Evolutionary conservation across 2,797 vertebrate genomes (phyloP).

Genomic region (Novumbra hubbsi): DNA sequence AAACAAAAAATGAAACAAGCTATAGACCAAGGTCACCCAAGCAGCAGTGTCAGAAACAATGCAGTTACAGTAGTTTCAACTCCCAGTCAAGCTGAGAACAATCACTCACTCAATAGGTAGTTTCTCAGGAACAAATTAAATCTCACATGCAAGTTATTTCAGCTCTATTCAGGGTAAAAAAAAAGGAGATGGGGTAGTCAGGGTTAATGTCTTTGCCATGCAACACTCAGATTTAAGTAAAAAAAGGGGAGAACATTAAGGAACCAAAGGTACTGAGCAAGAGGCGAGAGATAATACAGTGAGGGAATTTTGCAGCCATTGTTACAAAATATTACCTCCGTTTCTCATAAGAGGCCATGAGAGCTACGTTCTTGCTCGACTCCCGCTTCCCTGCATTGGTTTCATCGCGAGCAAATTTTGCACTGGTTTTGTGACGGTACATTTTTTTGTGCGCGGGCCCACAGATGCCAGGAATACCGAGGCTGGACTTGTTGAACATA

Average conservation of each 20-base stretch:
- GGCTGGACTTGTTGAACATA: slow-evolving; percentile 84
- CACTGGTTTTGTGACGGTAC: slow-evolving; percentile 88
- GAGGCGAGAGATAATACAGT: slow-evolving; percentile 74
- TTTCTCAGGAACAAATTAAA: slow-evolving; percentile 75
- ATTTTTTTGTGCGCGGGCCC: slow-evolving; percentile 89
- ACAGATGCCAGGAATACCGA: slow-evolving; percentile 72
- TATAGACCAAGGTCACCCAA: slow-evolving; percentile 75
- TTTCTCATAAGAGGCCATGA: slow-evolving; percentile 88
- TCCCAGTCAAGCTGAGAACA: slow-evolving; percentile 81
- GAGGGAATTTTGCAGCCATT: slow-evolving; percentile 70
- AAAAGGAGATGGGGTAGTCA: slow-evolving; percentile 39
- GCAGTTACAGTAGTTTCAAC: slow-evolving; percentile 79
- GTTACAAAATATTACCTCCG: slow-evolving; percentile 89
- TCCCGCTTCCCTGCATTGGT: slow-evolving; percentile 84
- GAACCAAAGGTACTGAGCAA: slow-evolving; percentile 77
- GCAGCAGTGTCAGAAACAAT: slow-evolving; percentile 75
- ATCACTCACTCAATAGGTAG: slow-evolving; percentile 82
- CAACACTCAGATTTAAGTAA: slow-evolving; percentile 75
- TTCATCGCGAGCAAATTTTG: slow-evolving; percentile 84
- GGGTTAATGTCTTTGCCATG: slow-evolving; percentile 80
- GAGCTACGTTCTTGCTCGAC: slow-evolving; percentile 80
- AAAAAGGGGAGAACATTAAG: slow-evolving; percentile 46
- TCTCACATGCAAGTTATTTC: slow-evolving; percentile 78
- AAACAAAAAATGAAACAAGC: slow-evolving; percentile 54
- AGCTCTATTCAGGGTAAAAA: slow-evolving; percentile 55